Conservation (phyloP, 2,888 invertebrate species). For the Clitarchus hookeri region DNA sequence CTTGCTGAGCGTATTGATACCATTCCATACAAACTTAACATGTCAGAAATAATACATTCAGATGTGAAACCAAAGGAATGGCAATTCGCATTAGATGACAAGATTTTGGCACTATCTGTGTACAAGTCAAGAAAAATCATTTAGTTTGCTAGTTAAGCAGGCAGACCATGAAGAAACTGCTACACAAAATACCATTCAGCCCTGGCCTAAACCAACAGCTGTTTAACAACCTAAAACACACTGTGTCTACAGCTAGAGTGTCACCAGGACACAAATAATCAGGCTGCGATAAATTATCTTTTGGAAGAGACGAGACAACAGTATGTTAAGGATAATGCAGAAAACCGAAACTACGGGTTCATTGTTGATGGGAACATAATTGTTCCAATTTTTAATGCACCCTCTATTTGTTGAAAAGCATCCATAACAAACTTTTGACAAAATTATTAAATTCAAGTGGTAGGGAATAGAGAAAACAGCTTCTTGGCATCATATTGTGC, state of each 20-base stretch:
- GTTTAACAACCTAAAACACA: background rate
- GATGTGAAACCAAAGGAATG: background rate
- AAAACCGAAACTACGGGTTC: background rate
- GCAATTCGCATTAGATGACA: background rate
- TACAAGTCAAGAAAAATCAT: background rate
- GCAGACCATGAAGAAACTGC: background rate
- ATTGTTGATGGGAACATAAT: background rate
- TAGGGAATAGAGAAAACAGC: background rate
- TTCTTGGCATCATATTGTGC: background rate
- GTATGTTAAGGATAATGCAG: background rate
- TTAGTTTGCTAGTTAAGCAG: background rate
- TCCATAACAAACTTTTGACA: background rate
- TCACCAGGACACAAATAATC: background rate
- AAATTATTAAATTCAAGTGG: background rate
- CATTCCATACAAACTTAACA: background rate
- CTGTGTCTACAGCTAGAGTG: background rate
- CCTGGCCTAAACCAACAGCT: background rate
- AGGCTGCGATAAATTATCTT: background rate
- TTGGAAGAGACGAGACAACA: background rate
- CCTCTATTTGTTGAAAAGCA: background rate
- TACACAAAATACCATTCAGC: background rate
- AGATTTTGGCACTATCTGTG: background rate
- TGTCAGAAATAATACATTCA: background rate
- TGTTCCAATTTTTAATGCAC: background rate
- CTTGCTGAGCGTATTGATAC: background rate